These are phyloP conservation scores for Perognathus longimembris DNA, from an alignment of 2,113 vertebrate genomes.

Conservation along the genomic window DNA sequence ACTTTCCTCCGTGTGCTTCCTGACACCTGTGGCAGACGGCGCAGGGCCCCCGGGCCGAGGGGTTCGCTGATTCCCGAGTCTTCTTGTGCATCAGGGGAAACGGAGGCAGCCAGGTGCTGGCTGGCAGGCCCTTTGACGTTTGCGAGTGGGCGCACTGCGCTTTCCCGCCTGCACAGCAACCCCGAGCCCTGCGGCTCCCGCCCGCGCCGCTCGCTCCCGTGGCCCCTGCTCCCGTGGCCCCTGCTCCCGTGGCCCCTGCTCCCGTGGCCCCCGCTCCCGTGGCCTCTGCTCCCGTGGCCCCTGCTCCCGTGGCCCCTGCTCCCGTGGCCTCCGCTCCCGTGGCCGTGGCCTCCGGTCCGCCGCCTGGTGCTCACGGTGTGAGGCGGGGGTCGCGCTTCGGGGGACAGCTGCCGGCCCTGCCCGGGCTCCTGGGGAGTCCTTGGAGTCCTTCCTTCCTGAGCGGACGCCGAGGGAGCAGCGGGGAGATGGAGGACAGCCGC, in stretches of 20 bases:
- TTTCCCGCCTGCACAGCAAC: conserved; percentile 58
- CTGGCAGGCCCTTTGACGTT: conserved; percentile 64
- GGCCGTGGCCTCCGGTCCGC: too few relatives aligned
- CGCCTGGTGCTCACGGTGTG: too few relatives aligned
- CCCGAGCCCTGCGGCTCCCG: neutral
- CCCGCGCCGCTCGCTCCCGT: rapidly evolving
- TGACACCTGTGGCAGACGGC: neutral
- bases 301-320: too few relatives aligned
- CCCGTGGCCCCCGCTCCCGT: too few relatives aligned
- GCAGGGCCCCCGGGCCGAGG: neutral
- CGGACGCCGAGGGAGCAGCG: too few relatives aligned
- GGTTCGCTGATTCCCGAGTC: conserved; percentile 50
- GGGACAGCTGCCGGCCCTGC: rapidly evolving
- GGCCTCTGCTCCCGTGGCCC: too few relatives aligned
- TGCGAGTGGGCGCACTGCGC: conserved; percentile 57
- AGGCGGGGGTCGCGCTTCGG: rapidly evolving
- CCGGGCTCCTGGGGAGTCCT: neutral
- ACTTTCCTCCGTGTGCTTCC: conserved; percentile 56
- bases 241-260: too few relatives aligned
- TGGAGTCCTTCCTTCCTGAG: too few relatives aligned
- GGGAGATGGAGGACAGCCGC: too few relatives aligned
- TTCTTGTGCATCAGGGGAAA: conserved; percentile 22
- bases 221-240: too few relatives aligned
- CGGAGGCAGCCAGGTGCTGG: neutral
- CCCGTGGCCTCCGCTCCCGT: too few relatives aligned